Percentiles rank a stretch among this genome's conserved stretches.
These are phyloP conservation scores for Platichthys flesus DNA, from an alignment of 2,113 vertebrate genomes.

Conservation along the genomic window DNA sequence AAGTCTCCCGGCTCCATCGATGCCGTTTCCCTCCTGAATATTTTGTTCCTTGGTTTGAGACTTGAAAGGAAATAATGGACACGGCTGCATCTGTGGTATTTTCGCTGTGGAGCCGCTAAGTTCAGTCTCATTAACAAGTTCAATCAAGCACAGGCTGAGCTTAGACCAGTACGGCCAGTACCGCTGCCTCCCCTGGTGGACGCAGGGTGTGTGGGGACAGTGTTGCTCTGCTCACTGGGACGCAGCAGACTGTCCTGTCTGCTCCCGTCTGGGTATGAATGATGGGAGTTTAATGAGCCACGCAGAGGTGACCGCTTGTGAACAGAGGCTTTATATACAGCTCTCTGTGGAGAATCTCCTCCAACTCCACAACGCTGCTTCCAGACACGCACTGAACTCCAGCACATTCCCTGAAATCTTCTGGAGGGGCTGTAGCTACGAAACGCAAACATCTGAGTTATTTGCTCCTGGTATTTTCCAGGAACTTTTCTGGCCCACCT, in stretches of 20 bases:
- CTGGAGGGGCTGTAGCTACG: too few relatives aligned
- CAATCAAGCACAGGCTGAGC: constrained; percentile 54
- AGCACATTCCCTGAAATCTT: too few relatives aligned
- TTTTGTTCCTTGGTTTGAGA: neutral
- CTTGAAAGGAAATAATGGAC: constrained; percentile 15
- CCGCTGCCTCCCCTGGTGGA: neutral
- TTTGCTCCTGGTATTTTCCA: too few relatives aligned
- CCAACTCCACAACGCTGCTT: neutral
- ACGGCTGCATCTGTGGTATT: neutral
- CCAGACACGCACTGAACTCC: neutral
- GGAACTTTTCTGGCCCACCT: too few relatives aligned
- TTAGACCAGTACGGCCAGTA: constrained; percentile 23
- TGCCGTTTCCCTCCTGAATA: neutral
- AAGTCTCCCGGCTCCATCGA: neutral
- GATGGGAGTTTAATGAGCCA: constrained; percentile 52
- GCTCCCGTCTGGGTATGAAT: constrained; percentile 26
- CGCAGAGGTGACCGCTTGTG: constrained; percentile 30
- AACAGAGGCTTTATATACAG: constrained; percentile 37
- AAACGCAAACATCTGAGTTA: too few relatives aligned
- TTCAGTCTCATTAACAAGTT: constrained; percentile 41
- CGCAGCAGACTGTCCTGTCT: constrained; percentile 1
- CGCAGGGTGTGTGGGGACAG: neutral
- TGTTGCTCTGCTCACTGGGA: constrained; percentile 16
- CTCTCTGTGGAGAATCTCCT: constrained; percentile 11
- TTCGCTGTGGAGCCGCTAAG: constrained; percentile 4